Evolutionary conservation across 2,888 invertebrate genomes (phyloP).

Genomic region (Stenurella melanura): DNA sequence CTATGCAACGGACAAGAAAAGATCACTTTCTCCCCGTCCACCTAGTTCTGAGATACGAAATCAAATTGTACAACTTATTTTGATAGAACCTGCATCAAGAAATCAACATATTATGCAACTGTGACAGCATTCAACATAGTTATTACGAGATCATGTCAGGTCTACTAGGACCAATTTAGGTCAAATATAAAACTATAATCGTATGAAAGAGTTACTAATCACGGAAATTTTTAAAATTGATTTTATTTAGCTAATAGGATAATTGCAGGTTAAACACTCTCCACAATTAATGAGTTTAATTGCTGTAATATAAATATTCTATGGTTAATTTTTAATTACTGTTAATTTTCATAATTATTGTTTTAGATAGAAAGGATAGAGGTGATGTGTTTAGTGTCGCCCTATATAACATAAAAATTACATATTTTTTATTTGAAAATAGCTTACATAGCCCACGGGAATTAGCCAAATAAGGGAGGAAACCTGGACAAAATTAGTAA

Average conservation of each 20-base stretch:
- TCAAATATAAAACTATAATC: background rate
- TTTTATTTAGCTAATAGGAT: background rate
- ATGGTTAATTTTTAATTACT: too few species aligned
- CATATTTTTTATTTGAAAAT: too few species aligned
- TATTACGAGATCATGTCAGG: background rate
- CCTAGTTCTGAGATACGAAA: conserved; percentile 20
- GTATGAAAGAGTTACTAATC: background rate
- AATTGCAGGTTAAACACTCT: background rate
- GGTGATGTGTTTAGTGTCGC: too few species aligned
- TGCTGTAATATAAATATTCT: too few species aligned
- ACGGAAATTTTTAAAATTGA: background rate
- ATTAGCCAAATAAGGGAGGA: too few species aligned
- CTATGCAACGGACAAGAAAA: conserved; percentile 6
- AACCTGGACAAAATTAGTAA: too few species aligned
- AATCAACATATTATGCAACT: conserved; percentile 28
- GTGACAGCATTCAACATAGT: conserved; percentile 4
- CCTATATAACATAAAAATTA: too few species aligned
- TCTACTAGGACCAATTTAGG: background rate
- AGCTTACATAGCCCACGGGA: too few species aligned
- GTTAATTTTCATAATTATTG: too few species aligned
- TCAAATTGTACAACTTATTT: conserved; percentile 5
- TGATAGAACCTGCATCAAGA: conserved; percentile 8
- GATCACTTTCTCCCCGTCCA: conserved; percentile 27
- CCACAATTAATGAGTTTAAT: background rate
- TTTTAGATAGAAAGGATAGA: too few species aligned